Base-by-base conservation (phyloP, 2,113 vertebrate species). In the Sisor rabdophorus region DNA sequence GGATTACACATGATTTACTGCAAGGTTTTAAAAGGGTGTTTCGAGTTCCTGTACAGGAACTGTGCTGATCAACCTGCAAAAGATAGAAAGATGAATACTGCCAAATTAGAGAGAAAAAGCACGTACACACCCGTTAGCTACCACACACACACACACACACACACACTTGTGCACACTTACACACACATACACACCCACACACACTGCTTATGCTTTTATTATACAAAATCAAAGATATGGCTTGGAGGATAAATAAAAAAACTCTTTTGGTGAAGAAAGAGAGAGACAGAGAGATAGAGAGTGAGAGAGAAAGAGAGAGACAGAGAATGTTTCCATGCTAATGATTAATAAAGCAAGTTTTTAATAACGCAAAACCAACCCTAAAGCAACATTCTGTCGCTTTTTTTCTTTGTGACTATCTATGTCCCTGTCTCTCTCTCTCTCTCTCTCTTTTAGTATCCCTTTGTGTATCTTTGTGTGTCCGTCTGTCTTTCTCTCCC, bases 341-440 rank as follows among this genome's bases (percentile, higher is more conserved):
- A 68, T 71, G 63, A 80, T 78, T 85, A 61, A 79, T 84, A 63
- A 81, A 79, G 76, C 70, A 71, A 79, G 77, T 75, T 79, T 79
- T 78, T 67, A 79, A 75, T 84, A 73, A 78, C 77, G 68, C 53
- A 74, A 79, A 84, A 79, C 79, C 83, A 80, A 60, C 82, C 83
- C 48, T 80, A 65, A 69, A 67, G 47, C 80, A 63, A 52, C 75
- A 73, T 60, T 28, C 55, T 76, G 61, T 68, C 17, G n/a, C 28
- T 60, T 22, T 30, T 22, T 58, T 64, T 48, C 59, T 36, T 30
- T 78, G 56, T 59, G 12, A 30, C 24, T n/a, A 36, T 68, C 54
- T n/a, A 22, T 79, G 40, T 59, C 7, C 59, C 22, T 32, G 24
- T 30, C 52, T 30, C 47, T 19, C 44, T 13, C 55, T 40, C 28